A percentile compares a stretch with the other conserved stretches of the same genome.
phyloP scores from a whole-genome alignment of 2,113 vertebrate genomes.

The Caretta caretta region DNA sequence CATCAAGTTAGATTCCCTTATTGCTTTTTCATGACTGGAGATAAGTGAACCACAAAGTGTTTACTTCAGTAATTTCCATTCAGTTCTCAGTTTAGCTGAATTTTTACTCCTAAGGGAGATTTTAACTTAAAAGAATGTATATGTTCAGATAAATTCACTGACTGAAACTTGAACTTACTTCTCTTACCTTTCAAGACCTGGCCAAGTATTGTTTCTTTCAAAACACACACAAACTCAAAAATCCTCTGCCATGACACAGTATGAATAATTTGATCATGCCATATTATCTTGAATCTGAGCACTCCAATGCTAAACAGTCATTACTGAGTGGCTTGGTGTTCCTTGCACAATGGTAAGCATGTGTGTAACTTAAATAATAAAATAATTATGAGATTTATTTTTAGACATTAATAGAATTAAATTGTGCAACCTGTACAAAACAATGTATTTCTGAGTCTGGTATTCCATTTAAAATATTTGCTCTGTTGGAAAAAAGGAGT shows the following conservation, averaged over 20 bases:
- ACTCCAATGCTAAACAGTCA: background rate
- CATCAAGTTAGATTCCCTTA: background rate
- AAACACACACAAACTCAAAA: background rate
- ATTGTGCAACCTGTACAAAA: background rate
- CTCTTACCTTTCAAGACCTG: background rate
- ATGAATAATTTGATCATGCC: background rate
- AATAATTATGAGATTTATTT: background rate
- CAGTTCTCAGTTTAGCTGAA: background rate
- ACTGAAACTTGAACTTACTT: background rate
- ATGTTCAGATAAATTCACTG: background rate
- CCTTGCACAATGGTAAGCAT: background rate
- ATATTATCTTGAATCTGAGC: background rate
- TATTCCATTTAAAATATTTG: background rate
- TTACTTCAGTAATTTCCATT: background rate
- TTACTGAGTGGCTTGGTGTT: background rate
- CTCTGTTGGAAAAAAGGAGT: background rate
- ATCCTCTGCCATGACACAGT: background rate
- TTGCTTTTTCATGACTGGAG: background rate
- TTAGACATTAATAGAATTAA: background rate
- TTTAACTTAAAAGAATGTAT: background rate
- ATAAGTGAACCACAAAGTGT: background rate
- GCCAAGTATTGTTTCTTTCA: background rate
- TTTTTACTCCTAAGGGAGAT: background rate
- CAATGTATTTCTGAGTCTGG: background rate
- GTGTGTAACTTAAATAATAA: background rate